Percentiles rank a stretch among this genome's conserved stretches.
phyloP scores from a whole-genome alignment of 1,140 invertebrate species.

The Micrasema longulum region DNA sequence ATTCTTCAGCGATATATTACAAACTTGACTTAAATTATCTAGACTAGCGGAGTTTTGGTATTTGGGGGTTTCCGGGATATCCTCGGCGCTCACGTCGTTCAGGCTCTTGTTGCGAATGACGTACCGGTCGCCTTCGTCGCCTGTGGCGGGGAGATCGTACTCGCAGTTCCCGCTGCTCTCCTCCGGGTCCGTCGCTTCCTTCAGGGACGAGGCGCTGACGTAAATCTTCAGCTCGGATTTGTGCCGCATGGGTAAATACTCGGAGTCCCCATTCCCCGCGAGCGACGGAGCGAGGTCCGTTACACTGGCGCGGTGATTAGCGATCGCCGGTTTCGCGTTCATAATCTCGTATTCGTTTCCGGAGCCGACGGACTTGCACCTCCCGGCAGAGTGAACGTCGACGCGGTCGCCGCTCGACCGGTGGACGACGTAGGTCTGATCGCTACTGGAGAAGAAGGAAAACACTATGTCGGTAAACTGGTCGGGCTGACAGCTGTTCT shows the following conservation, averaged over 20 bases:
- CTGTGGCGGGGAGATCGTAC: constrained; percentile 39
- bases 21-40: constrained; percentile 52
- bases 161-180: background rate
- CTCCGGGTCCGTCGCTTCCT: constrained; percentile 18
- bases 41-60: constrained; percentile 52
- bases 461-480: constrained; percentile 52
- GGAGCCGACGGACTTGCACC: constrained; percentile 37
- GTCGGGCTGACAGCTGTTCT: constrained; percentile 41
- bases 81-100: constrained; percentile 39
- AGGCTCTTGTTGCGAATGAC: constrained; percentile 44
- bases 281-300: constrained; percentile 1
- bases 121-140: background rate
- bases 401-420: constrained; percentile 22
- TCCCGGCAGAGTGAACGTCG: background rate
- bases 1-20: constrained; percentile 51
- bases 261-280: background rate
- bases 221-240: constrained; percentile 50
- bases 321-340: constrained; percentile 28
- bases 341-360: constrained; percentile 52
- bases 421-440: constrained; percentile 47
- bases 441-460: constrained; percentile 52
- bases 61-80: constrained; percentile 23
- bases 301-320: constrained; percentile 17
- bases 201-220: constrained; percentile 48
- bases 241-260: constrained; percentile 31